These are phyloP conservation scores for Calyptomena viridis DNA, from an alignment of 2,113 vertebrate genomes.

Conservation along the genomic window DNA sequence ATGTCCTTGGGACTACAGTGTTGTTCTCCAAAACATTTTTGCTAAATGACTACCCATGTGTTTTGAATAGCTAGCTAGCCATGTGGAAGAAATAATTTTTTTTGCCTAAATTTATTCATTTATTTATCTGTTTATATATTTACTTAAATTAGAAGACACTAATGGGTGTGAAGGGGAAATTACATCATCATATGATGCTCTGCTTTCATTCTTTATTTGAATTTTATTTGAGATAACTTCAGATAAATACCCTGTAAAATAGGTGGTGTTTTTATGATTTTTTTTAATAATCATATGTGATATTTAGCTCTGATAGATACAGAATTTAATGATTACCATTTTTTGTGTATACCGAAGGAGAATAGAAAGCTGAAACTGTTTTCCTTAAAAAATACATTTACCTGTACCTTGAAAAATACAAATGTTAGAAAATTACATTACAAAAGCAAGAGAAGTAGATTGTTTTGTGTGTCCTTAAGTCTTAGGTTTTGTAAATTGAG, in stretches of 20 bases:
- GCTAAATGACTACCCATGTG: accelerated
- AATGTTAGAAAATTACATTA: not conserved
- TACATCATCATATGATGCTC: not conserved
- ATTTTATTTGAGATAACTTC: not conserved
- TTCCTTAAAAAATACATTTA: not conserved
- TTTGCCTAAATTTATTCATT: not conserved
- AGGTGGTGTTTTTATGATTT: not conserved
- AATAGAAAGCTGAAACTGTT: not conserved
- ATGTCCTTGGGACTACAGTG: not conserved
- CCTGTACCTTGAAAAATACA: not conserved
- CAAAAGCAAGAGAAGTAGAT: not conserved
- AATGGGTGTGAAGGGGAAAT: not conserved
- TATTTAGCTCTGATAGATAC: not conserved
- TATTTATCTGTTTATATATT: not conserved
- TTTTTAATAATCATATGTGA: not conserved
- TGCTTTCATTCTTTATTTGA: not conserved
- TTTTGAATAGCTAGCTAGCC: not conserved
- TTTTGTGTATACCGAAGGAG: not conserved
- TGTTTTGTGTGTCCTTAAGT: not conserved
- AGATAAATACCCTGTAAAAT: not conserved
- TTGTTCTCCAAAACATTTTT: not conserved
- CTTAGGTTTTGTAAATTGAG: not conserved
- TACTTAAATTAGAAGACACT: not conserved
- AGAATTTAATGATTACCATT: not conserved
- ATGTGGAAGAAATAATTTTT: not conserved